Conservation (phyloP, 2,888 invertebrate species). For the Archaeoteleia sp. region DNA sequence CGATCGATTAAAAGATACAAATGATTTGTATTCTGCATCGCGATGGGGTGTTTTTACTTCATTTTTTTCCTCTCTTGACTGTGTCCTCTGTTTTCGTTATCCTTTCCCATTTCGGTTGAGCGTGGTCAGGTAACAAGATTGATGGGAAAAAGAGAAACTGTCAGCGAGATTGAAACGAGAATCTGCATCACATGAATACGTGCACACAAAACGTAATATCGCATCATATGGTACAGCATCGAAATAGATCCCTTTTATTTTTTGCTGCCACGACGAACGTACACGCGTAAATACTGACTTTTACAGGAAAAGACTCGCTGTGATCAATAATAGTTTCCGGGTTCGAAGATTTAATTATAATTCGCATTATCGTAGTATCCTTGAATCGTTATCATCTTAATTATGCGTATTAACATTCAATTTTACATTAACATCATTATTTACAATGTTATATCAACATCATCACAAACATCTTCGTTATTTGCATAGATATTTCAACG, state of each 20-base stretch:
- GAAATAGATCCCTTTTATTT: constrained; percentile 38
- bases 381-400: too few species aligned
- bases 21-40: constrained; percentile 47
- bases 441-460: too few species aligned
- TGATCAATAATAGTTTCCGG: too few species aligned
- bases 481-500: too few species aligned
- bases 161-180: constrained; percentile 47
- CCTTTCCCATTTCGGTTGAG: constrained; percentile 14
- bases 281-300: too few species aligned
- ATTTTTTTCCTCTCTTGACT: constrained; percentile 7
- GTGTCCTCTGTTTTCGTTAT: constrained; percentile 7
- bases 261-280: constrained; percentile 13
- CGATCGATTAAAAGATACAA: constrained; percentile 52
- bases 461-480: too few species aligned
- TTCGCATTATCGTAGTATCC: too few species aligned
- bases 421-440: too few species aligned
- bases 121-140: constrained; percentile 48
- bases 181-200: constrained; percentile 41
- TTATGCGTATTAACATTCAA: too few species aligned
- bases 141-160: constrained; percentile 47
- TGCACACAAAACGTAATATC: constrained; percentile 41
- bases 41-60: constrained; percentile 12
- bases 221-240: constrained; percentile 39
- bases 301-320: too few species aligned
- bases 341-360: too few species aligned